phyloP scores from a whole-genome alignment of 2,113 vertebrate genomes.

The Vulpes vulpes region DNA sequence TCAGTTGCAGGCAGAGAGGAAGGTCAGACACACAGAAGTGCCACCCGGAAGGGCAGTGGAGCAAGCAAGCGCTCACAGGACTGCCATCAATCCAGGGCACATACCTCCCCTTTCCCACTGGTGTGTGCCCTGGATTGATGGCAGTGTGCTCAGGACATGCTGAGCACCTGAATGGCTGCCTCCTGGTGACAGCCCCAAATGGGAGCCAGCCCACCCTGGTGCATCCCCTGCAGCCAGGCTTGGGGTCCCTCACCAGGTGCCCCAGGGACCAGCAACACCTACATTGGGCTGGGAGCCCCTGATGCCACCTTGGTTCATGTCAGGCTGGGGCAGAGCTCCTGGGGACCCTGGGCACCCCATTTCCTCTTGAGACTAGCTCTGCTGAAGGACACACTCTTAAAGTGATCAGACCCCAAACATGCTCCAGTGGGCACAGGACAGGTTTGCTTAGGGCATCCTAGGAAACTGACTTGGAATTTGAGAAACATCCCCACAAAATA shows the following conservation, averaged over 20 bases:
- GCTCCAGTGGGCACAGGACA: no score
- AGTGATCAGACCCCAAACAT: not conserved
- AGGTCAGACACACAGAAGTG: not conserved
- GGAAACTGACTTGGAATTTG: not conserved
- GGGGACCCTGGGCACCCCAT: not conserved
- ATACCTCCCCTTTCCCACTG: not conserved
- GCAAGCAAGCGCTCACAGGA: not conserved
- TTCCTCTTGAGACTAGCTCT: not conserved
- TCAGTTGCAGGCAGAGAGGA: not conserved
- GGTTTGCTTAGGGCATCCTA: not conserved
- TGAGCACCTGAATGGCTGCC: not conserved
- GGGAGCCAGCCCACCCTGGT: not conserved
- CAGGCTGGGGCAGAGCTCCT: not conserved
- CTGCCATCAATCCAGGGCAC: no score
- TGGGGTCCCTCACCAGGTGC: not conserved
- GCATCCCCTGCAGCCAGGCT: not conserved
- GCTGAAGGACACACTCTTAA: not conserved
- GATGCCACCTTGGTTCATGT: not conserved
- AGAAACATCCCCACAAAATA: not conserved
- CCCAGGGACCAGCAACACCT: not conserved
- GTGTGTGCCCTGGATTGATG: not conserved
- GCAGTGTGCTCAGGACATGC: not conserved
- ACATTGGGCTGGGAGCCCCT: not conserved
- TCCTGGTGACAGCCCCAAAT: not conserved
- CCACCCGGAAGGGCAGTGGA: not conserved